Base-by-base conservation (phyloP, 2,797 vertebrate species). In the Anguilla marmorata region DNA sequence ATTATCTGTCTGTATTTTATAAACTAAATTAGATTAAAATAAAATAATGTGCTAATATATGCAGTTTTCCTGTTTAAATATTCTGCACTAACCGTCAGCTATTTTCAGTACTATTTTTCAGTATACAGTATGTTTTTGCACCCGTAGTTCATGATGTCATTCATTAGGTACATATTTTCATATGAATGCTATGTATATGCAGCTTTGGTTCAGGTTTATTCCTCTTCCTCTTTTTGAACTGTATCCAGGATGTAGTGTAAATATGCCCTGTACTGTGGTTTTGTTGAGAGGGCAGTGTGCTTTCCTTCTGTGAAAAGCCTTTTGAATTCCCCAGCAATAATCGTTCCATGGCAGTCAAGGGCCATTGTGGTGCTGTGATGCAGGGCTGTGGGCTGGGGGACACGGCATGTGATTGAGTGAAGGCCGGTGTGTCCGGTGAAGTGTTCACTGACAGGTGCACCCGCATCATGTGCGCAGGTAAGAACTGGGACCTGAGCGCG, bases 401-500 rank as follows among this genome's bases (percentile, higher is more conserved):
- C 30, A 9, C 24, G 5, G 56, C 72, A 86, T 72, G 37, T 87
- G 37, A 74, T 48, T 86, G 63, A 54, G 60, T 72, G 19, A 4
- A 21, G 41, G 76, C 5, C 76, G 0, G 41, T 41, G 33, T 80
- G 33, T 80, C 76, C 5, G 41, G 33, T 4, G 24, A 14, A 80
- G 14, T 5, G 37, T 33, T 21, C 4, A 48, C 33, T 45, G 27
- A 16, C 74, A 21, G 12, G 4, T 2, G 41, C 14, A 41, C 90
- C 82, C 91, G 85, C 90, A 37, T 66, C n/a, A 89, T 50, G 87
- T 90, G 91, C 85, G 11, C 91, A 99, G 99, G 99, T 94, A 99
- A 99, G 96, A 99, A 99, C 93, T 99, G 99, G 99, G 99, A 99
- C 96, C 95, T 99, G 93, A 97, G 97, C 3, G 98, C 99, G 24